Evolutionary conservation across 2,888 invertebrate species (phyloP).

Genomic region (Diabrotica balteata): DNA sequence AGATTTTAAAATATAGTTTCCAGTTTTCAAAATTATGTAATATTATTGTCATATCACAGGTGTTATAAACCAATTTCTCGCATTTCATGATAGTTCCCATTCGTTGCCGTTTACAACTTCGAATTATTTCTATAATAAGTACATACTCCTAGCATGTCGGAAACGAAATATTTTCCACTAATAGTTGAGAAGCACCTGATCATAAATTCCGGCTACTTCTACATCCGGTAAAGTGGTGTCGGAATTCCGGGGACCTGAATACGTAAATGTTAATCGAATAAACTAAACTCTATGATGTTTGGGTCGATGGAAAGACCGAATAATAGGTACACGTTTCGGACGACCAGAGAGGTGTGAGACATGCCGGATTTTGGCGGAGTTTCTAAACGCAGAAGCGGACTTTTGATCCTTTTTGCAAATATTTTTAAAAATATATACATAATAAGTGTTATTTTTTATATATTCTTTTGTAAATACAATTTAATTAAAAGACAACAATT

Average conservation of each 20-base stretch:
- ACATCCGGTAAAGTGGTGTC: slow-evolving; percentile 19
- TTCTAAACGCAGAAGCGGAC: slow-evolving; percentile 3
- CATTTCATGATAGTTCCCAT: no score
- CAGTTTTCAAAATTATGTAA: no score
- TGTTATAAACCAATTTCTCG: no score
- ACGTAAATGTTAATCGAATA: slow-evolving; percentile 20
- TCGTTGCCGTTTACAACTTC: no score
- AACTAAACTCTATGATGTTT: slow-evolving; percentile 10
- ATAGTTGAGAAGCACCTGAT: slow-evolving; percentile 6
- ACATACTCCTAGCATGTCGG: not conserved
- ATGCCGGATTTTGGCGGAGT: not conserved
- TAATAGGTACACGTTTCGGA: slow-evolving; percentile 14
- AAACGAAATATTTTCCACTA: not conserved
- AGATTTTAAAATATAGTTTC: no score
- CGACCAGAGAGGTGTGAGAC: not conserved
- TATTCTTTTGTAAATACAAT: no score
- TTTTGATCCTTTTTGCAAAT: no score
- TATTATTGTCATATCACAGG: no score
- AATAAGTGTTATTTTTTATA: no score
- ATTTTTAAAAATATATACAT: no score
- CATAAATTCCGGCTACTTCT: slow-evolving; percentile 22
- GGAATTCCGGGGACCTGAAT: slow-evolving; percentile 17
- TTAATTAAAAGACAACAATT: no score
- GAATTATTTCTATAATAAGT: no score
- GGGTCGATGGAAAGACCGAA: slow-evolving; percentile 10